Conservation (phyloP, 2,113 vertebrate genomes). For the zebrafish (Danio rerio) region GRCz12tu NC_133178.1:11800501-11801000, state of each 20-base stretch:
- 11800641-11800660: not conserved
- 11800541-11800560: too few relatives aligned
- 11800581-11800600: not conserved
- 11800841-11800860: conserved; percentile 89
- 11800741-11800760: conserved; percentile 85
- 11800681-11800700: not conserved
- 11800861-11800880: conserved; percentile 88
- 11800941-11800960: conserved; percentile 76
- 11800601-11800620: conserved; percentile 3
- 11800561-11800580: not conserved
- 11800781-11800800: conserved; percentile 91
- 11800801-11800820: conserved; percentile 95
- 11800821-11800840: conserved; percentile 93
- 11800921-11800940: conserved; percentile 93
- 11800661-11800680: not conserved
- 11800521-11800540: too few relatives aligned
- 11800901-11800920: conserved; percentile 90
- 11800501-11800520: not conserved
- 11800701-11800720: conserved; percentile 50
- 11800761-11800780: conserved; percentile 87
- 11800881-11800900: conserved; percentile 90
- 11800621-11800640: not conserved
- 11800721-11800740: conserved; percentile 73
- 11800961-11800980: not conserved
- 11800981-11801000: not conserved